Base-by-base conservation (phyloP, 1,140 invertebrate species). In the Dinoponera quadriceps region DNA sequence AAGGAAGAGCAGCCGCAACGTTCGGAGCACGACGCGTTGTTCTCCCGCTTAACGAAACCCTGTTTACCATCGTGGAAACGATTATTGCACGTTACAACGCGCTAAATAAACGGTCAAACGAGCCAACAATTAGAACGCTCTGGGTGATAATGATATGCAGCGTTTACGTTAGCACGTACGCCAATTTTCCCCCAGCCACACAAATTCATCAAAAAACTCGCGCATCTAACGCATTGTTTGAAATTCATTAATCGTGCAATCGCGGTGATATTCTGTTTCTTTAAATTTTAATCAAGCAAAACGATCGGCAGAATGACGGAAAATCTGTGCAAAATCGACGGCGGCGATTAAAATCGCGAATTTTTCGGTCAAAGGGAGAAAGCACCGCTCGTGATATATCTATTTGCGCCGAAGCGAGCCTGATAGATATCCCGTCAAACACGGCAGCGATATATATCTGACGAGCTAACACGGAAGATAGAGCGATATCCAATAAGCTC, bases 401-500 rank as follows among this genome's bases (percentile, higher is more conserved):
- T 60, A 81, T 72, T 60, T 71, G 57, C 27, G 55, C 68, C 25
- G 33, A 60, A 49, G 44, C 54, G n/a, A 81, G 29, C 33, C 66
- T 81, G 77, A 81, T 81, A 72, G 66, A 81, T 81, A 81, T 49
- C 66, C 77, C 72, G 55, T 27, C 77, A 72, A 81, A 72, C 51
- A 57, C 38, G 25, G n/a, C 48, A 60, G 16, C 49, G 65, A 71
- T 72, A 69, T 80, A 71, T 71, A 72, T 49, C 69, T 72, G 77
- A 81, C 68, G 49, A 71, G 60, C 55, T 81, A 71, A 60, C 51
- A 29, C 9, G 38, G 54, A 81, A 81, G 77, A 81, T 81, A 38
- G 33, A 80, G 65, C 55, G 66, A 59, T 81, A 81, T 81, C 77
- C 77, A 71, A 81, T 81, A 78, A 77, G 44, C 48, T 20, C 38